Conservation (phyloP, 2,113 vertebrate genomes). For the Bucco capensis region DNA sequence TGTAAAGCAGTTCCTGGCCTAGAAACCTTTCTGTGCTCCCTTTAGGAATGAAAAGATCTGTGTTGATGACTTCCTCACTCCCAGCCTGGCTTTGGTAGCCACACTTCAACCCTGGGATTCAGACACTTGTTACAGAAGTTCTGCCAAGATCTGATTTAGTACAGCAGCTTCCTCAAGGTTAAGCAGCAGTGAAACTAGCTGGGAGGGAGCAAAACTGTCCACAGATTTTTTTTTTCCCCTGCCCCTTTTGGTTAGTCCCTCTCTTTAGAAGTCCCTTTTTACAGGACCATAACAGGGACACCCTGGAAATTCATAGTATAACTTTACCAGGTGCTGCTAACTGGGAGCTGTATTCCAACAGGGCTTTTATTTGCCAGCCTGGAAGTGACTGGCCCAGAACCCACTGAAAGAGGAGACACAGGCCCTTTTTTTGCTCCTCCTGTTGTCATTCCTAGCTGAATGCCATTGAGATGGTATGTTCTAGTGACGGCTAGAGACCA, state of each 20-base stretch:
- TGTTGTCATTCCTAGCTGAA: slow-evolving; percentile 56
- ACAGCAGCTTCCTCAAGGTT: slow-evolving; percentile 36
- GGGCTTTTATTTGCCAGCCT: slow-evolving; percentile 12
- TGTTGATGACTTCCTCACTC: neutral
- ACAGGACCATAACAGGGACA: slow-evolving; percentile 25
- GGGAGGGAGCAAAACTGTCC: slow-evolving; percentile 29
- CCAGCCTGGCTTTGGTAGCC: slow-evolving; percentile 54
- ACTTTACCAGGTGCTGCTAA: slow-evolving; percentile 49
- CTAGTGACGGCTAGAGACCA: slow-evolving; percentile 85
- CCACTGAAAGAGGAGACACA: slow-evolving; percentile 64
- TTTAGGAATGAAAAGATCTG: slow-evolving; percentile 36
- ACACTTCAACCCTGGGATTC: slow-evolving; percentile 37
- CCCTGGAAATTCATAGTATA: slow-evolving; percentile 22
- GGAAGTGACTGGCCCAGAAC: slow-evolving; percentile 66
- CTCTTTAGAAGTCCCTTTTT: neutral
- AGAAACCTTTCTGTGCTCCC: slow-evolving; percentile 25
- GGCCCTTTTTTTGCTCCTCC: slow-evolving; percentile 51
- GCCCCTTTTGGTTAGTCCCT: neutral
- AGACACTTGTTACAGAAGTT: neutral
- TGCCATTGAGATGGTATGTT: slow-evolving; percentile 59
- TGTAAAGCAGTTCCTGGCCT: slow-evolving; percentile 34
- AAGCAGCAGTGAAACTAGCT: slow-evolving; percentile 43
- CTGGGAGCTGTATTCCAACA: slow-evolving; percentile 15
- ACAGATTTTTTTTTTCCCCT: neutral
- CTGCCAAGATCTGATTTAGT: neutral